phyloP scores from a whole-genome alignment of 2,113 vertebrate genomes.

The Trichechus manatus region DNA sequence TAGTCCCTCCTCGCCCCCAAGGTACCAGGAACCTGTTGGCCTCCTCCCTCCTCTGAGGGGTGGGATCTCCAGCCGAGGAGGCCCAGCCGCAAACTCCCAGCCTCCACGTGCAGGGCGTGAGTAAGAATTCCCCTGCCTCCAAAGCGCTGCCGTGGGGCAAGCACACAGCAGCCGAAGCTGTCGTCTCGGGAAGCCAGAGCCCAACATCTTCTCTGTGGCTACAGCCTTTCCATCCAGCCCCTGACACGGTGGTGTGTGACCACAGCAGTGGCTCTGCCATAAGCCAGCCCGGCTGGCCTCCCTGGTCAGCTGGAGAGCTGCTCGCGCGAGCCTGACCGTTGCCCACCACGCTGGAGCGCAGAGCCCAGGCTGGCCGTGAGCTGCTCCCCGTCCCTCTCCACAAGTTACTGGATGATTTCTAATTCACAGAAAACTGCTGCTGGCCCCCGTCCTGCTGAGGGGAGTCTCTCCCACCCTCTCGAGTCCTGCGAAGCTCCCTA shows the following conservation, averaged over 20 bases:
- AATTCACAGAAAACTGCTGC: neutral
- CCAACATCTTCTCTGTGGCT: constrained; percentile 84
- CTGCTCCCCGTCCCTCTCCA: fast-evolving
- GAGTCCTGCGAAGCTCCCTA: neutral
- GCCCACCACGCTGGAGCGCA: fast-evolving
- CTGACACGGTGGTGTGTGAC: constrained; percentile 83
- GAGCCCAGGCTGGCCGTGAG: neutral
- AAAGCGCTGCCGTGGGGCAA: constrained; percentile 74
- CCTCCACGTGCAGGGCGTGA: neutral
- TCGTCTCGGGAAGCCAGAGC: constrained; percentile 83
- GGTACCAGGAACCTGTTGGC: neutral
- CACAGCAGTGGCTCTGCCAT: constrained; percentile 82
- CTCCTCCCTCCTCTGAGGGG: neutral
- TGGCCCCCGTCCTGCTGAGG: neutral
- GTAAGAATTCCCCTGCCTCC: constrained; percentile 29
- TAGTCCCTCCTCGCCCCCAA: neutral
- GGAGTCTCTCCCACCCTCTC: constrained; percentile 56
- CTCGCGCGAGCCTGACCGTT: constrained; percentile 78
- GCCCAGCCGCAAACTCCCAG: no score
- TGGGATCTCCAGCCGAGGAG: neutral
- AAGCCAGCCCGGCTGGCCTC: constrained; percentile 76
- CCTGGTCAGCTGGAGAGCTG: constrained; percentile 82
- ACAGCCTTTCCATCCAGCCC: constrained; percentile 83
- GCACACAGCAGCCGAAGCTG: constrained; percentile 70
- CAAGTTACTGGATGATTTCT: neutral